These are phyloP conservation scores for Lomographa bimaculata DNA, from an alignment of 2,888 invertebrate species.

Conservation along the genomic window DNA sequence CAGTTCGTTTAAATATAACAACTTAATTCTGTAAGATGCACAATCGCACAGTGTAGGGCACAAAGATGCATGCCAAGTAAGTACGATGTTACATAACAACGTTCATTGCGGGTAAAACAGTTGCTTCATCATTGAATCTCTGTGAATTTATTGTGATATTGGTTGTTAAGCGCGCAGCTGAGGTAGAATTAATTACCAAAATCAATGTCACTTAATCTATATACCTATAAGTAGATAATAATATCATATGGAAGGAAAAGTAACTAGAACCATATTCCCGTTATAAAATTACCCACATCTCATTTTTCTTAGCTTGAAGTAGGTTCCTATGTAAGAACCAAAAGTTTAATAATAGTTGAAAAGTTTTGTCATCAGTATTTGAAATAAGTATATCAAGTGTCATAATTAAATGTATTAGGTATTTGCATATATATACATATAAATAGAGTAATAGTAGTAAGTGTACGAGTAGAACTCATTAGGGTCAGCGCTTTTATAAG, in stretches of 20 bases:
- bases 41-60: constrained; percentile 10
- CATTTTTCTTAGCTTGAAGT: no score
- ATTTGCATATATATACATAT: constrained; percentile 1
- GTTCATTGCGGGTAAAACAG: constrained; percentile 19
- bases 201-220: constrained; percentile 49
- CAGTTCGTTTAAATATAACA: no score
- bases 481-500: constrained; percentile 54
- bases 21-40: constrained; percentile 22
- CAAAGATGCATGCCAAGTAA: constrained; percentile 13
- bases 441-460: constrained; percentile 12
- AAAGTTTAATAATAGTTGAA: constrained; percentile 5
- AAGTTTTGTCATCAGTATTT: constrained; percentile 28
- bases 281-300: no score
- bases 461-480: constrained; percentile 31
- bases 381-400: constrained; percentile 30
- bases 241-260: no score
- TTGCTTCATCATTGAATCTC: constrained; percentile 52
- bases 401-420: constrained; percentile 19
- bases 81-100: constrained; percentile 18
- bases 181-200: constrained; percentile 38
- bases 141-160: constrained; percentile 71
- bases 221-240: constrained; percentile 20
- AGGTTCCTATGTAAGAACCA: no score
- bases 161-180: constrained; percentile 63
- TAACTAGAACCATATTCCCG: no score